Evolutionary conservation across 2,888 invertebrate genomes (phyloP).

Genomic region (Pollenia labialis): DNA sequence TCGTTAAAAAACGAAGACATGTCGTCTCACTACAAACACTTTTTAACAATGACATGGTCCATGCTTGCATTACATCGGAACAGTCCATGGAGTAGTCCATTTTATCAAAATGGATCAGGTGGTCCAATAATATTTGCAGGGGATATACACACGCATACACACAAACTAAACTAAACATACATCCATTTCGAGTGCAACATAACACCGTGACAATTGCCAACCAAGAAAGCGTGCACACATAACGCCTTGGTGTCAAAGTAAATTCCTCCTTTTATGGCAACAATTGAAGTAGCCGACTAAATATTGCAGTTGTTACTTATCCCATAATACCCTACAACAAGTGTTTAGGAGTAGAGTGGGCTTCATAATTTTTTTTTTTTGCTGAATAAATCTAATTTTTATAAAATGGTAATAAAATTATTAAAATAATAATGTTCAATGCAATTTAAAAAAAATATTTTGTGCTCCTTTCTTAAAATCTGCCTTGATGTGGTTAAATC

Average conservation of each 20-base stretch:
- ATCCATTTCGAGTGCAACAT: constrained; percentile 39
- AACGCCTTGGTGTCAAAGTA: constrained; percentile 75
- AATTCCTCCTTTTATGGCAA: constrained; percentile 75
- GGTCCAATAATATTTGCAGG: too few relatives aligned
- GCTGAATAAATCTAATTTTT: neutral
- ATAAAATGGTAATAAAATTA: too few relatives aligned
- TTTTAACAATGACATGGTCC: too few relatives aligned
- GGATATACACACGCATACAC: constrained; percentile 8
- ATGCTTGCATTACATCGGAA: too few relatives aligned
- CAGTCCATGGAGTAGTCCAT: too few relatives aligned
- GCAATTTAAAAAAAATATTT: too few relatives aligned
- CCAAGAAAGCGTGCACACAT: constrained; percentile 70
- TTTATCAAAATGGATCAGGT: too few relatives aligned
- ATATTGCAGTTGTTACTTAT: constrained; percentile 64
- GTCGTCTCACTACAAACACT: too few relatives aligned
- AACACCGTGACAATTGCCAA: constrained; percentile 72
- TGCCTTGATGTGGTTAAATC: too few relatives aligned
- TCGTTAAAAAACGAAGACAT: too few relatives aligned
- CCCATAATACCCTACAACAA: constrained; percentile 37
- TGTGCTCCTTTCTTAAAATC: too few relatives aligned
- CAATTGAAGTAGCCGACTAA: constrained; percentile 75
- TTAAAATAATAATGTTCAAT: too few relatives aligned
- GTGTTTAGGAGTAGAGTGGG: neutral
- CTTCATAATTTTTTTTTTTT: neutral
- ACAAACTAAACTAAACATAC: neutral